Evolutionary conservation across 1,140 invertebrate species (phyloP).

Genomic region (Venturia canescens): DNA sequence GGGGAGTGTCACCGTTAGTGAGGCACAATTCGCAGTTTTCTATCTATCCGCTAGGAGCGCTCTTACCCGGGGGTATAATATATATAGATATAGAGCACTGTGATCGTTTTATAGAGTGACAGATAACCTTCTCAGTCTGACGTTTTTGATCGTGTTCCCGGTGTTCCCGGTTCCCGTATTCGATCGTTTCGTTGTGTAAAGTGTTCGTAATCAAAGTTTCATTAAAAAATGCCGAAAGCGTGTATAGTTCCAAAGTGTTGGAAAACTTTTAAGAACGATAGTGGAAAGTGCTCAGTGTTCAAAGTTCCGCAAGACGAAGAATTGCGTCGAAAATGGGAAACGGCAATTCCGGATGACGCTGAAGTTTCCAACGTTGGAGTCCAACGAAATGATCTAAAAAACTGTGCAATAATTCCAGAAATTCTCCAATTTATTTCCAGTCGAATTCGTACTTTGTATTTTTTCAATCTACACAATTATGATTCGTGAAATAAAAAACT

Average conservation of each 20-base stretch:
- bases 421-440: too few relatives aligned
- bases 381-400: too few relatives aligned
- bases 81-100: background rate
- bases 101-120: background rate
- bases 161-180: too few relatives aligned
- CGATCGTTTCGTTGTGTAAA: too few relatives aligned
- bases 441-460: too few relatives aligned
- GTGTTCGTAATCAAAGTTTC: too few relatives aligned
- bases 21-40: background rate
- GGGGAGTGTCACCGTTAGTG: constrained; percentile 10
- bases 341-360: constrained; percentile 7
- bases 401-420: too few relatives aligned
- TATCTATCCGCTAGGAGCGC: background rate
- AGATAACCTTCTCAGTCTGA: too few relatives aligned
- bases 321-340: constrained; percentile 14
- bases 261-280: background rate
- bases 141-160: too few relatives aligned
- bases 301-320: constrained; percentile 1
- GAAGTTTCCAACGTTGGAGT: too few relatives aligned
- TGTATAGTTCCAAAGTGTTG: background rate
- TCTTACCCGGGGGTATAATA: background rate
- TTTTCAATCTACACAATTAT: too few relatives aligned
- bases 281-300: background rate
- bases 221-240: background rate
- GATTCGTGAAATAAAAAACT: too few relatives aligned